Evolutionary conservation across 2,797 vertebrate genomes (phyloP).

Genomic region (Hybognathus amarus): DNA sequence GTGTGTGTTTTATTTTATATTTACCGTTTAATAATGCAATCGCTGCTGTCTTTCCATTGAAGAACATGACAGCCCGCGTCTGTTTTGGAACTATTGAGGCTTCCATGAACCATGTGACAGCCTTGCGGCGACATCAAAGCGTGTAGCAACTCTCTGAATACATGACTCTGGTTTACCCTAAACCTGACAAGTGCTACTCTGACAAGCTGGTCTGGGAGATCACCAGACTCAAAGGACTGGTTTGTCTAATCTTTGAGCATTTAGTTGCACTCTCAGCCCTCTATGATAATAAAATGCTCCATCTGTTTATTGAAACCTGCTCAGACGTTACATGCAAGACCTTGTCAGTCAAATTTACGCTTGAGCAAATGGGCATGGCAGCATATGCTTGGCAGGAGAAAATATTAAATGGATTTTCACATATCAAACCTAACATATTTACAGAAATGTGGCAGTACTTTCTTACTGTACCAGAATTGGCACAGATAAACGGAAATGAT

Average conservation of each 20-base stretch:
- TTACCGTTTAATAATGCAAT: too few relatives aligned
- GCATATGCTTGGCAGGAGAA: neutral
- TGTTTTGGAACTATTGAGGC: too few relatives aligned
- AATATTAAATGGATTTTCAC: neutral
- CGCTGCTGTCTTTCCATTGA: too few relatives aligned
- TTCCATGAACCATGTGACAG: too few relatives aligned
- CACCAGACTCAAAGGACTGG: slow-evolving; percentile 53
- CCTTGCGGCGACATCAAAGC: too few relatives aligned
- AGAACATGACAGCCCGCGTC: too few relatives aligned
- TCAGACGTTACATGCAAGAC: slow-evolving; percentile 39
- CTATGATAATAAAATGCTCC: slow-evolving; percentile 43
- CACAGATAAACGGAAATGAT: neutral
- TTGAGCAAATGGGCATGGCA: slow-evolving; percentile 17
- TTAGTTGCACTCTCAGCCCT: slow-evolving; percentile 34
- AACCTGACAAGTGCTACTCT: slow-evolving; percentile 70
- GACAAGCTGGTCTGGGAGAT: slow-evolving; percentile 45
- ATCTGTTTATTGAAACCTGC: slow-evolving; percentile 45
- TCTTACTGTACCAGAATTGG: neutral
- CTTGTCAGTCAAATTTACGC: slow-evolving; percentile 50
- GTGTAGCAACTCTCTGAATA: too few relatives aligned
- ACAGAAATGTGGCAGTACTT: neutral
- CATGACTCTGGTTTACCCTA: too few relatives aligned
- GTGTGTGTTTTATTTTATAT: too few relatives aligned
- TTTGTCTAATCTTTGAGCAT: slow-evolving; percentile 58
- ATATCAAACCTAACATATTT: neutral